These are phyloP conservation scores for Grapholita molesta DNA, from an alignment of 1,140 invertebrate species.

Conservation along the genomic window DNA sequence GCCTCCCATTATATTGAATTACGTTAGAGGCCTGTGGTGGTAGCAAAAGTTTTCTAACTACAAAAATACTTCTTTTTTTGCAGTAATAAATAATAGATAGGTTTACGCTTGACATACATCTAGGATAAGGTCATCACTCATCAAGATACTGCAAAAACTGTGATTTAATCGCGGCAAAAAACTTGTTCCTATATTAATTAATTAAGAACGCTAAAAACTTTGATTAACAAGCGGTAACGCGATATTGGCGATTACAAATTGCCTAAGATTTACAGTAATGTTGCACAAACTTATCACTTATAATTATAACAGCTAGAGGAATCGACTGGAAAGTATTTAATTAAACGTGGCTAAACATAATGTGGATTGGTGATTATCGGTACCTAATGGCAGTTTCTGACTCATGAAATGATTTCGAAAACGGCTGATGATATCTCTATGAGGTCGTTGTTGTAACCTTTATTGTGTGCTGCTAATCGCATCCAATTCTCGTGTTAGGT, in stretches of 20 bases:
- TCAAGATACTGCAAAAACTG: neutral
- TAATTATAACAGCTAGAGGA: neutral
- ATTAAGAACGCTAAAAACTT: neutral
- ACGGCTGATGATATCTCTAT: neutral
- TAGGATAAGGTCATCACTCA: conserved; percentile 13
- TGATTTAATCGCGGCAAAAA: neutral
- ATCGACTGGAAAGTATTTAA: neutral
- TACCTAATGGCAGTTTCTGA: conserved; percentile 13
- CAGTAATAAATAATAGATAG: neutral
- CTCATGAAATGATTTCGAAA: conserved; percentile 6
- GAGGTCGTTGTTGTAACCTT: neutral
- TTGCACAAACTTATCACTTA: too few species aligned
- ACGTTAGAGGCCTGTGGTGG: neutral
- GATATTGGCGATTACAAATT: neutral
- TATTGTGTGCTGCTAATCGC: neutral
- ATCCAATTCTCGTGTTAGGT: neutral
- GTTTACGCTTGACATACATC: neutral
- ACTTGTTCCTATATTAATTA: neutral
- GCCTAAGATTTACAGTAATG: neutral
- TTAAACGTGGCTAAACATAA: conserved; percentile 4
- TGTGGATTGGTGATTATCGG: neutral
- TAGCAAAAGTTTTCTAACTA: neutral
- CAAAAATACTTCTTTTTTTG: neutral
- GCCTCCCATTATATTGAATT: conserved; percentile 12
- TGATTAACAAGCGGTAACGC: neutral